These are phyloP conservation scores for Zapus hudsonius DNA, from an alignment of 2,113 vertebrate species.

Conservation along the genomic window DNA sequence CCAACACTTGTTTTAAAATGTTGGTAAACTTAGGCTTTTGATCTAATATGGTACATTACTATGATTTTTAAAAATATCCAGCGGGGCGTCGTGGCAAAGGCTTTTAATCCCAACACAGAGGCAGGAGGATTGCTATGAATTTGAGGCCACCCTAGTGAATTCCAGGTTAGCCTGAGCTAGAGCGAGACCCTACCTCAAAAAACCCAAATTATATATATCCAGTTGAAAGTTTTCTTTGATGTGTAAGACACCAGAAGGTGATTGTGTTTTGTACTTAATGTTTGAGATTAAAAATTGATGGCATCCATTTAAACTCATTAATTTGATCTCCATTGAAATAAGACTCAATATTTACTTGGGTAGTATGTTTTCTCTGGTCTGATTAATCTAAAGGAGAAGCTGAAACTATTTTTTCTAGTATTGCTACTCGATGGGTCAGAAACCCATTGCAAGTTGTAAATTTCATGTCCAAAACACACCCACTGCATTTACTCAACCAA, in stretches of 20 bases:
- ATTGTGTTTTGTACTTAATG: not conserved
- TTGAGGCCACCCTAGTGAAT: no score
- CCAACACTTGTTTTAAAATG: not conserved
- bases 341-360: constrained; percentile 26
- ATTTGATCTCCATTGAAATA: not conserved
- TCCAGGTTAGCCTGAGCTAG: no score
- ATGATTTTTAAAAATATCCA: not conserved
- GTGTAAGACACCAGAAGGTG: not conserved
- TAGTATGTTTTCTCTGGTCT: not conserved
- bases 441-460: not conserved
- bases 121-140: no score
- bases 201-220: no score
- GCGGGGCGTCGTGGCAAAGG: no score
- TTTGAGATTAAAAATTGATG: not conserved
- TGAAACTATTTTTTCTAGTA: not conserved
- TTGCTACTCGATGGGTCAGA: not conserved
- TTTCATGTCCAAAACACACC: no score
- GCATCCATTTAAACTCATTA: not conserved
- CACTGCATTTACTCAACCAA: not conserved
- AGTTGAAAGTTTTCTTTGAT: not conserved
- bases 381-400: not conserved
- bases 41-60: not conserved
- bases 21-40: not conserved
- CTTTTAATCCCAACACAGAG: no score
- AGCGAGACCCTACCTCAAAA: no score